Base-by-base conservation (phyloP, 2,797 vertebrate species). In the Staurois parvus region DNA sequence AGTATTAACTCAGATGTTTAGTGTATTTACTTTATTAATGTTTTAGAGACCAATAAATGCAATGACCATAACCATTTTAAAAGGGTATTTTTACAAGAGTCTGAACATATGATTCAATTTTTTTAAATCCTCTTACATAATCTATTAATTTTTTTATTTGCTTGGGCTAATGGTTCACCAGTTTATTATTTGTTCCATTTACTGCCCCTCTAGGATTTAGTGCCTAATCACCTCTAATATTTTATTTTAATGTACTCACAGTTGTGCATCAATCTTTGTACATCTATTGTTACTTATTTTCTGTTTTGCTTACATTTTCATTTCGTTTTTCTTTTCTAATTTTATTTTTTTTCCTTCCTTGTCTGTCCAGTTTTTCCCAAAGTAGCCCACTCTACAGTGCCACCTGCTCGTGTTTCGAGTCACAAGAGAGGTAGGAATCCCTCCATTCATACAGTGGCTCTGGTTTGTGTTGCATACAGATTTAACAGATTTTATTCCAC, bases 351-450 rank as follows among this genome's bases (percentile, higher is more conserved):
- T 76, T 88, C 94, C 87, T 96, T 93, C 92, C 68, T 87, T 94
- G 95, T 94, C 94, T 95, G 90, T 97, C 93, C 93, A 97, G 96
- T 87, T 87, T 79, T 98, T 96, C 95, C 97, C 94, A 97, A 96
- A 93, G 95, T 98, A 97, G 95, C 95, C 93, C 95, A 97, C 95
- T 95, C 97, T 95, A 98, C 97, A 92, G 95, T 96, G 94, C 95
- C 96, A 94, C 96, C 97, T 92, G 95, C 96, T 95, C 95, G 97
- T 94, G 95, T 97, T 97, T 95, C 96, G 96, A 97, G 97, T 95
- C 96, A 96, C 96, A 97, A 98, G 95, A 95, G 96, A 99, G 96
- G 97, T 97, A 98, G 97, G 97, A 97, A 92, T 94, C 94, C 94
- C 94, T 92, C 92, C 94, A 95, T 96, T 97, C 93, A 95, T 96